These are phyloP conservation scores for Baronia brevicornis DNA, from an alignment of 2,888 invertebrate species.

Conservation along the genomic window DNA sequence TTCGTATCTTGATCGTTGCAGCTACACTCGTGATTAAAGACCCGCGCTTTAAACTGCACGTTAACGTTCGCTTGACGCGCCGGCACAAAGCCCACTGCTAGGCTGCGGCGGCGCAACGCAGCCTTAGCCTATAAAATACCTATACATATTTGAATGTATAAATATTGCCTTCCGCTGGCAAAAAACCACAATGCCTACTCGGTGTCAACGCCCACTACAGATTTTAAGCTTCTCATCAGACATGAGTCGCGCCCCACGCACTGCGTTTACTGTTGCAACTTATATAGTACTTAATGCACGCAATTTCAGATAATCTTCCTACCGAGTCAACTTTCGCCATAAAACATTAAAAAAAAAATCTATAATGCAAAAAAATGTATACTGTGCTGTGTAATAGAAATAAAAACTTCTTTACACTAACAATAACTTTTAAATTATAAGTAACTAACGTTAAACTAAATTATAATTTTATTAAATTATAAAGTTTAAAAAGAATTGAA, in stretches of 20 bases:
- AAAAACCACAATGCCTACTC: slow-evolving; percentile 56
- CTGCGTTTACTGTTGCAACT: slow-evolving; percentile 31
- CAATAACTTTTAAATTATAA: too few species aligned
- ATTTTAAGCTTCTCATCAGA: slow-evolving; percentile 44
- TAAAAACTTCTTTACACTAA: too few species aligned
- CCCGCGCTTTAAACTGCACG: slow-evolving; percentile 40
- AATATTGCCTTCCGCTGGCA: slow-evolving; percentile 61
- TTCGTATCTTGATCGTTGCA: slow-evolving; percentile 51
- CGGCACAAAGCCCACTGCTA: slow-evolving; percentile 53
- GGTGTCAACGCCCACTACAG: slow-evolving; percentile 61
- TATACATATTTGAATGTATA: slow-evolving; percentile 60
- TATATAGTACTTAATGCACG: slow-evolving; percentile 17
- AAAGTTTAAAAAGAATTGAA: too few species aligned
- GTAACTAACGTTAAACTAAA: too few species aligned
- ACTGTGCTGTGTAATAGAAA: too few species aligned
- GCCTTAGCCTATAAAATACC: slow-evolving; percentile 50
- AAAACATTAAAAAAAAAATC: not conserved
- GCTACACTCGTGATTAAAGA: slow-evolving; percentile 56
- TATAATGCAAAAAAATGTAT: not conserved
- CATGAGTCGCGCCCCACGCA: slow-evolving; percentile 52
- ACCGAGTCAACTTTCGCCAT: slow-evolving; percentile 4
- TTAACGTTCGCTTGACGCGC: slow-evolving; percentile 48
- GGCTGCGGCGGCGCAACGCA: slow-evolving; percentile 24
- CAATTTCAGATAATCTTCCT: slow-evolving; percentile 8
- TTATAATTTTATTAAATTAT: too few species aligned